Evolutionary conservation across 2,797 vertebrate species (phyloP).

Genomic region (Hemibagrus guttatus): DNA sequence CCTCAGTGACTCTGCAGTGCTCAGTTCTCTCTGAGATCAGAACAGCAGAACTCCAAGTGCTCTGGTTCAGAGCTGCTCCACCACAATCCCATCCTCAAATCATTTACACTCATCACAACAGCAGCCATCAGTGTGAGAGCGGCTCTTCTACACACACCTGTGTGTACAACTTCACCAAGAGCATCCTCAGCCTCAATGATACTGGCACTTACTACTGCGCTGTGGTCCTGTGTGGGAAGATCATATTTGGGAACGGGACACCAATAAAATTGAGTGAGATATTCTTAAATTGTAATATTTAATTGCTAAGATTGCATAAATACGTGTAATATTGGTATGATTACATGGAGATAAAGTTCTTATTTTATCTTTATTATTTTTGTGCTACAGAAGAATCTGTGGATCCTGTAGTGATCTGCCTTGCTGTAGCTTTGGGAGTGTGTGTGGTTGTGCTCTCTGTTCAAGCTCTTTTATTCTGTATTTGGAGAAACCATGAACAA

Average conservation of each 20-base stretch:
- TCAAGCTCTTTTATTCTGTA: background rate
- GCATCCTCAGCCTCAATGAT: background rate
- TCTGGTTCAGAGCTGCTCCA: too few species aligned
- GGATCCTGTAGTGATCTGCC: background rate
- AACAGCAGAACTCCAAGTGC: too few species aligned
- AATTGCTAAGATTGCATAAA: background rate
- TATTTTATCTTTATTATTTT: background rate
- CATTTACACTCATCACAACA: background rate
- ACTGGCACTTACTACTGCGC: constrained; percentile 2
- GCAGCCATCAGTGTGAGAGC: constrained; percentile 3
- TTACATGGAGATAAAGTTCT: background rate
- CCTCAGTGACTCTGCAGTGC: too few species aligned
- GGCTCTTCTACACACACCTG: background rate
- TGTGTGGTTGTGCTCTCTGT: background rate
- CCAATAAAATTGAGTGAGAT: background rate
- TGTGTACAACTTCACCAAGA: background rate
- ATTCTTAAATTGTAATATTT: background rate
- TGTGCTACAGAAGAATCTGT: background rate
- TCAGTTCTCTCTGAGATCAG: too few species aligned
- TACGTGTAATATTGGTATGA: background rate
- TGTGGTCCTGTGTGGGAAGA: constrained; percentile 10
- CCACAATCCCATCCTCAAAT: constrained; percentile 16
- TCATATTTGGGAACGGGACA: constrained; percentile 16
- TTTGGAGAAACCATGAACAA: background rate
- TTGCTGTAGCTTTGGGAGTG: background rate